phyloP scores from a whole-genome alignment of 2,888 invertebrate genomes.

The Autographa gamma region DNA sequence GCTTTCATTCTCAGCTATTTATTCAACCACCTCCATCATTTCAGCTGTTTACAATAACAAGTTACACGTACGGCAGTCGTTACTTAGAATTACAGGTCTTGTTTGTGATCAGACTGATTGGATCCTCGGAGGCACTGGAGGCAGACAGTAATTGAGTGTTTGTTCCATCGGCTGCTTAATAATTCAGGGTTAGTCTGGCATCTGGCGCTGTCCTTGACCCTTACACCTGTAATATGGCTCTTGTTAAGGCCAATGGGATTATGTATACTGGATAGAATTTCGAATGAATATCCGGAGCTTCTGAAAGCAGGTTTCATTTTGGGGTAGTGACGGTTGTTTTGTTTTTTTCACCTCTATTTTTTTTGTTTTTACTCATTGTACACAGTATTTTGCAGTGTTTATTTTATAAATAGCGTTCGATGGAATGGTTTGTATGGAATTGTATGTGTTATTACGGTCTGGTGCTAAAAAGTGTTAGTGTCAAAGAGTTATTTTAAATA shows the following conservation, averaged over 20 bases:
- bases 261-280: conserved; percentile 1
- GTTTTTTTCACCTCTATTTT: background rate
- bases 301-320: conserved; percentile 5
- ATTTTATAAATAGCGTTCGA: too few relatives aligned
- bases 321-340: background rate
- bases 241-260: background rate
- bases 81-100: background rate
- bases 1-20: too few relatives aligned
- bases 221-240: background rate
- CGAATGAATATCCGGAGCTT: conserved; percentile 6
- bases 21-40: too few relatives aligned
- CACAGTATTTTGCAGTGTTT: background rate
- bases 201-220: background rate
- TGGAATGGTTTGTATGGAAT: too few relatives aligned
- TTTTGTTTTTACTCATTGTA: background rate
- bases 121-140: background rate
- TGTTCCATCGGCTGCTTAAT: conserved; percentile 1
- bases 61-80: background rate
- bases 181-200: conserved; percentile 6
- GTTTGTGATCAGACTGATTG: background rate
- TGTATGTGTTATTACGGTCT: too few relatives aligned
- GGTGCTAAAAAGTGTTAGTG: too few relatives aligned
- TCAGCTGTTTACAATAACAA: background rate
- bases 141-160: conserved; percentile 3
- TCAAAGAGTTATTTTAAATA: background rate